Percentiles rank a stretch among this genome's conserved stretches.
phyloP scores from a whole-genome alignment of 1,140 invertebrate species.

The Phymastichus coffea region DNA sequence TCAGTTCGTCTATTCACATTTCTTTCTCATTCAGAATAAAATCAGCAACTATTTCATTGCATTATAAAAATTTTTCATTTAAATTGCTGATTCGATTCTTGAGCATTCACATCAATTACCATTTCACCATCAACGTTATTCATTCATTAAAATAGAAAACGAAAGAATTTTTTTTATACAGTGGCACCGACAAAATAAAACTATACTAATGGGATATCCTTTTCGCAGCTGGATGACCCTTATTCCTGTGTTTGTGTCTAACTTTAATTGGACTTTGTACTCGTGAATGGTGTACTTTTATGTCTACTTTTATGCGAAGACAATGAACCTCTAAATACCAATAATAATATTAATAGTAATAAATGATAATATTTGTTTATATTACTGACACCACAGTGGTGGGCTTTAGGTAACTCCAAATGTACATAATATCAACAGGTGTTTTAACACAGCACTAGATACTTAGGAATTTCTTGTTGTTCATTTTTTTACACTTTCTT shows the following conservation, averaged over 20 bases:
- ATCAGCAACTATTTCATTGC: too few relatives aligned
- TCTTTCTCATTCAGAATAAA: too few relatives aligned
- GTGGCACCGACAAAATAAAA: conserved; percentile 3
- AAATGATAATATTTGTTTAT: not conserved
- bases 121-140: too few relatives aligned
- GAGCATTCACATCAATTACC: too few relatives aligned
- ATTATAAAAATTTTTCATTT: too few relatives aligned
- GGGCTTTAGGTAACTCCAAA: not conserved
- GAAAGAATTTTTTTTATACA: conserved; percentile 10
- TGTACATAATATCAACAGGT: conserved; percentile 20
- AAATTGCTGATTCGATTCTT: too few relatives aligned
- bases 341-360: not conserved
- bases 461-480: not conserved
- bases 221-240: not conserved
- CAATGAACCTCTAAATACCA: not conserved
- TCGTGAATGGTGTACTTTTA: conserved; percentile 14
- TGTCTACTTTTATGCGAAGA: not conserved
- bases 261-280: conserved; percentile 23
- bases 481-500: not conserved
- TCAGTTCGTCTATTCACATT: too few relatives aligned
- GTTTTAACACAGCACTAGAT: conserved; percentile 21
- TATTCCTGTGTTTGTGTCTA: conserved; percentile 23
- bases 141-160: too few relatives aligned
- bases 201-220: conserved; percentile 20
- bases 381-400: conserved; percentile 11